Evolutionary conservation across 2,888 invertebrate species (phyloP).

Genomic region (Heliconius ethilla): DNA sequence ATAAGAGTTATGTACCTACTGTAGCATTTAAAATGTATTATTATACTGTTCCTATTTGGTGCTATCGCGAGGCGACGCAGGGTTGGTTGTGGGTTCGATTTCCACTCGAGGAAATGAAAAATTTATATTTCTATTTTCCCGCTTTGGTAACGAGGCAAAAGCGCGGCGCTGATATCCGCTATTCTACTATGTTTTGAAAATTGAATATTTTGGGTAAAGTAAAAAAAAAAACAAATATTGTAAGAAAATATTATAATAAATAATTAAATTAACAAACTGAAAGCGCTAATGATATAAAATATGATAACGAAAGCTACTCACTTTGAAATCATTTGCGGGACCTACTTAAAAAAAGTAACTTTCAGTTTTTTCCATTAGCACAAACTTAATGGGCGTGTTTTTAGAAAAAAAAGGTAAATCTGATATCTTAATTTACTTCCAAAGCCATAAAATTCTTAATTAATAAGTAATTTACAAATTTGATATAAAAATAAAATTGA

Average conservation of each 20-base stretch:
- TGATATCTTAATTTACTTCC: conserved; percentile 9
- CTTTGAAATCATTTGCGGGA: not conserved
- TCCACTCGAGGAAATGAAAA: too few species aligned
- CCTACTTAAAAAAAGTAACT: not conserved
- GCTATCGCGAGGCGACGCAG: too few species aligned
- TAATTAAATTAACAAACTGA: not conserved
- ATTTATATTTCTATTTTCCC: not conserved
- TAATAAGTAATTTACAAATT: conserved; percentile 14
- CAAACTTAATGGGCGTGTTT: not conserved
- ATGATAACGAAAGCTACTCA: not conserved
- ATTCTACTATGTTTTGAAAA: not conserved
- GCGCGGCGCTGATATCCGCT: not conserved
- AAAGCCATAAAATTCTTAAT: conserved; percentile 19
- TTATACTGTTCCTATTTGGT: not conserved
- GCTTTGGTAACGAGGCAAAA: not conserved
- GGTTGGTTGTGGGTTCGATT: too few species aligned
- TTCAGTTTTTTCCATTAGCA: conserved; percentile 2
- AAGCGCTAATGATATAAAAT: not conserved
- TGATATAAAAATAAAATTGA: not conserved
- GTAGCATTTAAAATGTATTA: conserved; percentile 1
- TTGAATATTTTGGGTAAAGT: not conserved
- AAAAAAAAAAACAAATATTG: not conserved
- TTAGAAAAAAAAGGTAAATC: conserved; percentile 3
- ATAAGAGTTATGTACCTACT: not conserved
- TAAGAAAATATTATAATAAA: not conserved